Conservation (phyloP, 2,113 vertebrate species). For the Takifugu bimaculatus region DNA sequence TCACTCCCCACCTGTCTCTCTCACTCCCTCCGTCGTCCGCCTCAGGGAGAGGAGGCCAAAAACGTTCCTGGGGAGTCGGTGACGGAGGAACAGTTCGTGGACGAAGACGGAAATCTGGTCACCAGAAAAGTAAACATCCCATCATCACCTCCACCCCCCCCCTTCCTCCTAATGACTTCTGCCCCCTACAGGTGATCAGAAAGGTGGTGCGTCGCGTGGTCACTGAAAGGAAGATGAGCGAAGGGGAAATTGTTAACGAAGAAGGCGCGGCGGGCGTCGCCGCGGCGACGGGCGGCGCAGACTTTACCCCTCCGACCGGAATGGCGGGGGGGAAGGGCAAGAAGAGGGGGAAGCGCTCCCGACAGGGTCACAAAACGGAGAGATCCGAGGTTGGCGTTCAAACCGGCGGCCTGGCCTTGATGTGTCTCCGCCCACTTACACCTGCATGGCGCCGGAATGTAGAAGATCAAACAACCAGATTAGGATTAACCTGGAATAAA, state of each 20-base stretch:
- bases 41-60: slow-evolving; percentile 92
- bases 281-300: slow-evolving; percentile 32
- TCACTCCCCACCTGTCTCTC: background rate
- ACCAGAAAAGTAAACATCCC: slow-evolving; percentile 93
- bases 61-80: slow-evolving; percentile 93
- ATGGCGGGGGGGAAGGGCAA: slow-evolving; percentile 55
- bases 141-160: background rate
- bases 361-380: slow-evolving; percentile 55
- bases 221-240: slow-evolving; percentile 69
- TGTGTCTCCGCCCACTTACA: background rate
- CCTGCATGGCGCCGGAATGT: slow-evolving; percentile 38
- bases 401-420: background rate
- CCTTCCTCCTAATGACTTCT: slow-evolving; percentile 35
- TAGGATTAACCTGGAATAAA: too few species aligned
- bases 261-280: slow-evolving; percentile 21
- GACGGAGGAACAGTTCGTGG: slow-evolving; percentile 93
- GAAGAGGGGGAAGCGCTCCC: slow-evolving; percentile 67
- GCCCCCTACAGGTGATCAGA: slow-evolving; percentile 87
- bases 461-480: too few species aligned
- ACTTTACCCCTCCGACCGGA: slow-evolving; percentile 21
- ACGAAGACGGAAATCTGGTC: slow-evolving; percentile 95
- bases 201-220: slow-evolving; percentile 89
- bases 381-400: slow-evolving; percentile 37
- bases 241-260: slow-evolving; percentile 21
- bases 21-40: slow-evolving; percentile 12